Base-by-base conservation (phyloP, 2,888 invertebrate genomes). In the Diabrotica balteata region DNA sequence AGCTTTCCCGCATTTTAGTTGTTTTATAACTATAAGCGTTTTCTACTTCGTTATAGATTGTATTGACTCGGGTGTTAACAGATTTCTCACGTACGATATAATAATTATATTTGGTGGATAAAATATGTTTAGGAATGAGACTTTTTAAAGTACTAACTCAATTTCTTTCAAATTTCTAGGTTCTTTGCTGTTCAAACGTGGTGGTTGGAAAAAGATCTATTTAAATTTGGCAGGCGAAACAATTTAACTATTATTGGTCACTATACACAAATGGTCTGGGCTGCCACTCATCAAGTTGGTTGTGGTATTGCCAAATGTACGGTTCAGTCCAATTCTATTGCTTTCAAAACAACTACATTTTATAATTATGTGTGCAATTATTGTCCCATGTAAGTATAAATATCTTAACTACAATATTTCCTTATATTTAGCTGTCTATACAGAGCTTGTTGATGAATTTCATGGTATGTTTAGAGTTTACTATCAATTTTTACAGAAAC, bases 211-310 rank as follows among this genome's bases (percentile, higher is more conserved):
- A 89, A 90, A 77, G 86, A 88, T 73, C 89, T 91, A 76, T 94
- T 93, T 79, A 90, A 89, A 0, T 94, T 90, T 78, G 93, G 91
- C 0, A 84, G 87, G 44, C 84, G 86, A 0, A 79, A 84, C 77
- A 86, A 90, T 77, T 79, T 92, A 4, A 86, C 86, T 70, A 86
- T 87, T 10, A 87, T 92, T 32, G 93, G 93, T 0, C 93, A 93
- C 83, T 94, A 93, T 81, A 93, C 93, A 0, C 93, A 93, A 84
- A 89, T 93, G 90, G 92, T 91, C 42, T 94, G 93, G 93, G 92
- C 92, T 9, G 87, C 91, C 4, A 90, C 89, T 22, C 92, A 93
- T 80, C 89, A 90, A 80, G 88, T 93, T 11, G 93, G 93, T 49
- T 93, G 93, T 77, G 93, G 93, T 0, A 85, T 92, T 74, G 87